These are phyloP conservation scores for Chelon auratus DNA, from an alignment of 2,797 vertebrate species.

Conservation along the genomic window DNA sequence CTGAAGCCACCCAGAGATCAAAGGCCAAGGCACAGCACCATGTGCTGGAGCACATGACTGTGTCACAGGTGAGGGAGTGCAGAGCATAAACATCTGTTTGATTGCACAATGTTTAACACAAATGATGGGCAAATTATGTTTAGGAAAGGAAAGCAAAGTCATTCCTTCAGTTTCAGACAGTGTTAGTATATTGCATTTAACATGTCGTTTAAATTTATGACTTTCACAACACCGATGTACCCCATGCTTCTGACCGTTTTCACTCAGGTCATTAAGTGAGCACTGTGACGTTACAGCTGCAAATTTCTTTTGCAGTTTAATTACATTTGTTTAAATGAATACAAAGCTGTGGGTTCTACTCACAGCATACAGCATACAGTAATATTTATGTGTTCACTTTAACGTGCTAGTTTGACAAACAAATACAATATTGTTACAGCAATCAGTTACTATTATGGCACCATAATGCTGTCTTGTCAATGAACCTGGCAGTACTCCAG, in stretches of 20 bases:
- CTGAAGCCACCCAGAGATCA: slow-evolving; percentile 68
- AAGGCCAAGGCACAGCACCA: slow-evolving; percentile 78
- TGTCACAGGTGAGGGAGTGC: slow-evolving; percentile 39
- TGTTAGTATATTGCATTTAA: neutral
- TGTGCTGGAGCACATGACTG: slow-evolving; percentile 67
- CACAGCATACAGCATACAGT: slow-evolving; percentile 2
- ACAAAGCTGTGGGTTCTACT: neutral
- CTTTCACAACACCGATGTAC: neutral
- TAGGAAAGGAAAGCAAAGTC: slow-evolving; percentile 7
- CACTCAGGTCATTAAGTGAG: neutral
- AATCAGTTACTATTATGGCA: slow-evolving; percentile 49
- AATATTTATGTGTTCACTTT: slow-evolving; percentile 1
- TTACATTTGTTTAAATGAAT: neutral
- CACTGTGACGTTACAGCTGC: slow-evolving; percentile 3
- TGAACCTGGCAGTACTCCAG: slow-evolving; percentile 58
- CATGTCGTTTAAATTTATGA: neutral
- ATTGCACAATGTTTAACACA: slow-evolving; percentile 52
- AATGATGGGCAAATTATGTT: slow-evolving; percentile 16
- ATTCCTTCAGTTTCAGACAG: neutral
- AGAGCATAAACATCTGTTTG: slow-evolving; percentile 50
- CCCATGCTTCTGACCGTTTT: neutral
- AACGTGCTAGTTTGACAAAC: slow-evolving; percentile 19
- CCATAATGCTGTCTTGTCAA: slow-evolving; percentile 51
- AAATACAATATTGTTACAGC: slow-evolving; percentile 52
- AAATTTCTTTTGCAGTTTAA: neutral